phyloP scores from a whole-genome alignment of 2,888 invertebrate genomes.

The Philereme vetulata region DNA sequence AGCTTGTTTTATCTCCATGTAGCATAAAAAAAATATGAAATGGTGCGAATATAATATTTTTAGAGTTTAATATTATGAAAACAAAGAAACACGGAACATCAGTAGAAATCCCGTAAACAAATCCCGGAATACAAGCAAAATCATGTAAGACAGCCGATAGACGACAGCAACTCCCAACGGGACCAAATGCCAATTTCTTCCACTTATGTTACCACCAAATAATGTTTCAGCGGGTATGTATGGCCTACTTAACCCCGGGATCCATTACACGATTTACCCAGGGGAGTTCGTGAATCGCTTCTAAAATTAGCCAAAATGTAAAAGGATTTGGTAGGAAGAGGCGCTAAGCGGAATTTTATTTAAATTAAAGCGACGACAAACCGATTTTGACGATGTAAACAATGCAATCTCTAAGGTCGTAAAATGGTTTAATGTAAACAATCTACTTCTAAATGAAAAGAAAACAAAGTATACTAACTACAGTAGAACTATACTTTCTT shows the following conservation, averaged over 20 bases:
- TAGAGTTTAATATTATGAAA: neutral
- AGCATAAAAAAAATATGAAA: too few species aligned
- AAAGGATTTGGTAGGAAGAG: slow-evolving; percentile 1
- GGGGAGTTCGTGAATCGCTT: slow-evolving; percentile 35
- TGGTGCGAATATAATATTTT: too few species aligned
- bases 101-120: neutral
- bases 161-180: slow-evolving; percentile 24
- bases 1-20: too few species aligned
- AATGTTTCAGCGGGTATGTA: slow-evolving; percentile 21
- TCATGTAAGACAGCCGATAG: neutral
- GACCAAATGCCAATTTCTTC: slow-evolving; percentile 31
- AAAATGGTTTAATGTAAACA: too few species aligned
- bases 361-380: too few species aligned
- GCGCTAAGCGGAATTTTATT: neutral
- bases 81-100: neutral
- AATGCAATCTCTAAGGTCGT: too few species aligned
- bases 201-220: slow-evolving; percentile 28
- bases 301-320: slow-evolving; percentile 35
- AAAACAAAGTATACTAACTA: too few species aligned
- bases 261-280: slow-evolving; percentile 35
- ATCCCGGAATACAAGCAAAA: neutral
- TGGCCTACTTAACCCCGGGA: slow-evolving; percentile 13
- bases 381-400: too few species aligned
- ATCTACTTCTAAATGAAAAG: too few species aligned
- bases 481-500: too few species aligned